phyloP scores from a whole-genome alignment of 1,140 invertebrate genomes.

The Conus betulinus region DNA sequence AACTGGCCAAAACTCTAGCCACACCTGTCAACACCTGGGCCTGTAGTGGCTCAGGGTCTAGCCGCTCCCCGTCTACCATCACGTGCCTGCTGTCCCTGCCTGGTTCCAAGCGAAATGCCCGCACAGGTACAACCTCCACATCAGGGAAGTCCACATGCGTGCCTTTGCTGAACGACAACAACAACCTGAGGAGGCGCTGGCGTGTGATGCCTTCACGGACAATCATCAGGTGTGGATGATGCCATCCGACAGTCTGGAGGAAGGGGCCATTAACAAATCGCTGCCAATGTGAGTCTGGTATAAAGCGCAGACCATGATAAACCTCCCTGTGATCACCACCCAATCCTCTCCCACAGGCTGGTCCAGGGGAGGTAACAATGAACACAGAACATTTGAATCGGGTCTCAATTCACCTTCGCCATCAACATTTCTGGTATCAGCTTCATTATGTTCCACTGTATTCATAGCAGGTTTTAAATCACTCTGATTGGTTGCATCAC shows the following conservation, averaged over 20 bases:
- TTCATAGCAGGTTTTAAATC: no score
- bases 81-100: slow-evolving; percentile 81
- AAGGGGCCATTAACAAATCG: slow-evolving; percentile 89
- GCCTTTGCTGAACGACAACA: slow-evolving; percentile 70
- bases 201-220: slow-evolving; percentile 83
- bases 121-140: slow-evolving; percentile 87
- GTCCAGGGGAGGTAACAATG: slow-evolving; percentile 82
- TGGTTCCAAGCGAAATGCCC: slow-evolving; percentile 92
- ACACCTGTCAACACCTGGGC: slow-evolving; percentile 57
- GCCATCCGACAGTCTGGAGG: slow-evolving; percentile 89
- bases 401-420: background rate
- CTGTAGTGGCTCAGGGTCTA: slow-evolving; percentile 79
- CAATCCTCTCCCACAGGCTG: slow-evolving; percentile 86
- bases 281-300: slow-evolving; percentile 92
- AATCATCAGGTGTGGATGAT: slow-evolving; percentile 92
- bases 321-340: slow-evolving; percentile 88
- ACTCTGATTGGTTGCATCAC: no score
- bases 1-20: background rate
- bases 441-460: background rate
- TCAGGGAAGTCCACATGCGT: slow-evolving; percentile 70
- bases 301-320: slow-evolving; percentile 90
- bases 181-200: slow-evolving; percentile 83
- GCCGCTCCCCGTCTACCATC: slow-evolving; percentile 92
- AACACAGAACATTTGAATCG: background rate
- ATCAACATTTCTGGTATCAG: background rate